Conservation (phyloP, 1,140 invertebrate genomes). For the Limonius californicus region DNA sequence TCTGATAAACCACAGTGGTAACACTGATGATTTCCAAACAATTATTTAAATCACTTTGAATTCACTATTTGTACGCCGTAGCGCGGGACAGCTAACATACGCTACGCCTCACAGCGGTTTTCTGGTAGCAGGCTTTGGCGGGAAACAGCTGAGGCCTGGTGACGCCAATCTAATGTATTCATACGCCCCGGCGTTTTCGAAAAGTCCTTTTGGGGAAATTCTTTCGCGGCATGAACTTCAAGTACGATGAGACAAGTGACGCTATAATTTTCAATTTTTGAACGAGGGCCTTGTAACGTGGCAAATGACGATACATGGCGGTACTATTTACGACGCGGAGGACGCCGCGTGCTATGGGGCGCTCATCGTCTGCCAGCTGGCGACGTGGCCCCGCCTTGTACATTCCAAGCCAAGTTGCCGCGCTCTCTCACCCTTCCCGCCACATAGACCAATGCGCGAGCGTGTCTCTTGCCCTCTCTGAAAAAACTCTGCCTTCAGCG, state of each 20-base stretch:
- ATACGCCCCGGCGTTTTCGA: constrained; percentile 44
- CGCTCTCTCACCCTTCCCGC: constrained; percentile 36
- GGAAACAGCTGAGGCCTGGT: constrained; percentile 62
- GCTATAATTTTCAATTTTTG: background rate
- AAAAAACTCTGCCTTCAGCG: constrained; percentile 10
- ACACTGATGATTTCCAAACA: background rate
- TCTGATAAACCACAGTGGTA: background rate
- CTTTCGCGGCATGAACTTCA: no score
- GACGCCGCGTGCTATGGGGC: constrained; percentile 44
- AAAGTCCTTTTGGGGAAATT: no score
- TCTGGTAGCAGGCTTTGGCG: constrained; percentile 61
- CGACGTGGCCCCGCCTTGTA: constrained; percentile 47
- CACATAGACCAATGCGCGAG: constrained; percentile 14
- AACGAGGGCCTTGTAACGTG: background rate
- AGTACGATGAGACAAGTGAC: no score
- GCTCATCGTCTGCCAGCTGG: constrained; percentile 59
- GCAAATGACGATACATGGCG: constrained; percentile 24
- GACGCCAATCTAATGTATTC: constrained; percentile 48
- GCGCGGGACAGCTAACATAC: constrained; percentile 45
- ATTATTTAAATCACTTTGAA: constrained; percentile 20
- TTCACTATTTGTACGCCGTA: constrained; percentile 29
- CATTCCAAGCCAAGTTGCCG: constrained; percentile 21
- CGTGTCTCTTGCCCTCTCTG: constrained; percentile 12
- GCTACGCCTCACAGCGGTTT: constrained; percentile 51
- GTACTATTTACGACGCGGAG: constrained; percentile 51